These are phyloP conservation scores for Apus apus DNA, from an alignment of 2,113 vertebrate genomes.

Conservation along the genomic window DNA sequence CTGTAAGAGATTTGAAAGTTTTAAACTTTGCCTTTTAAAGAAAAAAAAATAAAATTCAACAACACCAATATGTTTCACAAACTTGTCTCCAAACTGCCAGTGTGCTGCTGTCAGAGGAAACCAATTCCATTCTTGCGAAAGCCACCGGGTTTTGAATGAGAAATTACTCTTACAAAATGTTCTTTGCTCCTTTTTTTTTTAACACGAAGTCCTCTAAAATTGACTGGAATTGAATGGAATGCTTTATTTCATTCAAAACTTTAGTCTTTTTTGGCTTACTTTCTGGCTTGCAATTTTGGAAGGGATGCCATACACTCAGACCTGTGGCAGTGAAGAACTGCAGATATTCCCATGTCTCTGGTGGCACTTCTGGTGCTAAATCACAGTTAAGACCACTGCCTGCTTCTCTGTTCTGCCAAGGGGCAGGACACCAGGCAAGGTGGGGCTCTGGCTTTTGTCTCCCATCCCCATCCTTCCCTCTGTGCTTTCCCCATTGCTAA, in stretches of 20 bases:
- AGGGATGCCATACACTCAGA: neutral
- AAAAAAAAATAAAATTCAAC: neutral
- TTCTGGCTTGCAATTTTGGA: slow-evolving; percentile 6
- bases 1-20: neutral
- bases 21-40: neutral
- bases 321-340: neutral
- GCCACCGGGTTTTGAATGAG: neutral
- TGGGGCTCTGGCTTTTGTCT: neutral
- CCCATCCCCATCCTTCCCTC: neutral
- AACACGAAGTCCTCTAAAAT: neutral
- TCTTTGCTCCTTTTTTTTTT: neutral
- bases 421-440: neutral
- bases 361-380: neutral
- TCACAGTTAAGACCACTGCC: neutral
- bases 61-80: neutral
- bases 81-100: neutral
- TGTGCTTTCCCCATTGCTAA: neutral
- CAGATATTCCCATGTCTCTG: neutral
- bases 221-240: slow-evolving; percentile 8
- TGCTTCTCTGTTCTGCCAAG: neutral
- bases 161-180: neutral
- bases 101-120: neutral
- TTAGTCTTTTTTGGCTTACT: neutral
- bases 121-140: neutral
- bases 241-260: slow-evolving; percentile 37